These are phyloP conservation scores for Mungos mungo DNA, from an alignment of 2,113 vertebrate genomes.

Conservation along the genomic window DNA sequence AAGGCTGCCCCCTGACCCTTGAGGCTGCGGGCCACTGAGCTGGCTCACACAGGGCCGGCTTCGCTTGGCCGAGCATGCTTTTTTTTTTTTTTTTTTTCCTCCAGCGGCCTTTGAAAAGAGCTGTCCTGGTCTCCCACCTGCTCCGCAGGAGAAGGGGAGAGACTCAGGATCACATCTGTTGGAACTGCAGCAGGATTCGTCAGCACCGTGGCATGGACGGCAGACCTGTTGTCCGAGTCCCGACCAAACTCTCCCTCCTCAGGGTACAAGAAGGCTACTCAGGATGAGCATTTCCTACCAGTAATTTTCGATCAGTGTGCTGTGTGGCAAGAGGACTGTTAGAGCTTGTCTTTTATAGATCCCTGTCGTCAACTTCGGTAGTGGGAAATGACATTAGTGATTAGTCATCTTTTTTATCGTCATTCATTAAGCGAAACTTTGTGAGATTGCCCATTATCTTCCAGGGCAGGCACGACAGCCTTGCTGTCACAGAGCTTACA, in stretches of 20 bases:
- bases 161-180: neutral
- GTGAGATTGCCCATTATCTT: constrained; percentile 48
- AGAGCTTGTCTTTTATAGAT: constrained; percentile 24
- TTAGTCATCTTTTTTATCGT: constrained; percentile 26
- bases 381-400: constrained; percentile 36
- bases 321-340: neutral
- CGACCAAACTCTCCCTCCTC: neutral
- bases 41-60: neutral
- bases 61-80: neutral
- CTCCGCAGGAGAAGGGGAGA: neutral
- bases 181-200: neutral
- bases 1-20: neutral
- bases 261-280: neutral
- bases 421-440: constrained; percentile 24
- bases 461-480: neutral
- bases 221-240: neutral
- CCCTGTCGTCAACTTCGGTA: neutral
- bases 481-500: neutral
- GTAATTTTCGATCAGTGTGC: constrained; percentile 22
- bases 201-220: neutral
- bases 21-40: neutral
- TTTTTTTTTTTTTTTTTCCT: neutral
- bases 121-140: neutral
- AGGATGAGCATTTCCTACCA: neutral
- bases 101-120: neutral